Percentiles rank a stretch among this genome's conserved stretches.
phyloP scores from a whole-genome alignment of 2,113 vertebrate species.

The Anguilla rostrata region DNA sequence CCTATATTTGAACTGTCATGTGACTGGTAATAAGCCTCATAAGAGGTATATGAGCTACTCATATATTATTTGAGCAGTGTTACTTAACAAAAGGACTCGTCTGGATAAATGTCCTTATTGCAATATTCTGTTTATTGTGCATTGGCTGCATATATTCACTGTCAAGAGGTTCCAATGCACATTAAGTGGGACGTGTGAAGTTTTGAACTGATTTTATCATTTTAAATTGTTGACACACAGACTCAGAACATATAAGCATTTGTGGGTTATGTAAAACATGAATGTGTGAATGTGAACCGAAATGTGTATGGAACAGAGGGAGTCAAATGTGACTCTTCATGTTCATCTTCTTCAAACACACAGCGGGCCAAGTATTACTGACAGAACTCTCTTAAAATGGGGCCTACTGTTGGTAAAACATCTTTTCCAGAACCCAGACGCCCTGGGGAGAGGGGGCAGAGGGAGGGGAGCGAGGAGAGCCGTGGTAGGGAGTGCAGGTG shows the following conservation, averaged over 20 bases:
- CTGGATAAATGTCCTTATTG: neutral
- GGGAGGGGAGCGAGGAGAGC: neutral
- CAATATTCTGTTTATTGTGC: neutral
- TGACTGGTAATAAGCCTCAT: neutral
- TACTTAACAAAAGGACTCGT: neutral
- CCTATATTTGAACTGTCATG: neutral
- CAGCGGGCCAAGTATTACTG: conserved; percentile 14
- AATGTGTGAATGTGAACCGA: too few relatives aligned
- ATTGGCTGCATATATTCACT: neutral
- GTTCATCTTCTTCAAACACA: neutral
- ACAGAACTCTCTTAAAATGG: conserved; percentile 1
- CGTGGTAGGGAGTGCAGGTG: neutral
- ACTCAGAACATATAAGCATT: neutral
- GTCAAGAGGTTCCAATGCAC: conserved; percentile 1
- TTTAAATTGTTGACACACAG: neutral
- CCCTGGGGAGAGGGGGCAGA: neutral
- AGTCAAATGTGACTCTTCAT: neutral
- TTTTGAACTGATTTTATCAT: too few relatives aligned
- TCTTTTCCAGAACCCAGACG: neutral
- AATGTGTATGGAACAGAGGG: neutral
- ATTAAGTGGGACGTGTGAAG: neutral
- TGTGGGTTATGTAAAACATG: neutral
- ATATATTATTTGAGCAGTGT: neutral
- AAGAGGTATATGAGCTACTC: neutral
- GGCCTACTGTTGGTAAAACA: neutral